phyloP scores from a whole-genome alignment of 2,888 invertebrate species.

The Diarsia brunnea region DNA sequence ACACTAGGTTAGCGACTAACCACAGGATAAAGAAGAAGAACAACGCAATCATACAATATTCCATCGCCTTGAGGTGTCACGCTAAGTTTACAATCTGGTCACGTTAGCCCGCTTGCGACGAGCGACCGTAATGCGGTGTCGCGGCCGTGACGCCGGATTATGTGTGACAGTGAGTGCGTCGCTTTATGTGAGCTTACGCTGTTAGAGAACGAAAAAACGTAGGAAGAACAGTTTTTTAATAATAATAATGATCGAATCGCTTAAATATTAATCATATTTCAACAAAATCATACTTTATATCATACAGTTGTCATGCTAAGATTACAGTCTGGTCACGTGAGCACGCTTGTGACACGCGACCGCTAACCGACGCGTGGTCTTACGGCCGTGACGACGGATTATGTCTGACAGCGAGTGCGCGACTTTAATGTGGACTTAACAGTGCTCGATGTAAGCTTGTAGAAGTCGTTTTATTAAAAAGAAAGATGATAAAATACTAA shows the following conservation, averaged over 20 bases:
- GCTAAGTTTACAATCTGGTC: slow-evolving; percentile 47
- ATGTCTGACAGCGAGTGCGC: slow-evolving; percentile 38
- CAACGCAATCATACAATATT: background rate
- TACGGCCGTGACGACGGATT: slow-evolving; percentile 35
- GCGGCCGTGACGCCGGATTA: slow-evolving; percentile 53
- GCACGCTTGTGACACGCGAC: slow-evolving; percentile 16
- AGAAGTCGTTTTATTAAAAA: background rate
- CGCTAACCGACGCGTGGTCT: background rate
- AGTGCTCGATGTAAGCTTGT: background rate
- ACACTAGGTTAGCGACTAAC: no score
- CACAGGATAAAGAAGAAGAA: no score
- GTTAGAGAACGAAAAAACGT: slow-evolving; percentile 1
- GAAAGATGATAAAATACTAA: background rate
- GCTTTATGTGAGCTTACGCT: slow-evolving; percentile 51
- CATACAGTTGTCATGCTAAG: slow-evolving; percentile 5
- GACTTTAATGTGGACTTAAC: slow-evolving; percentile 15
- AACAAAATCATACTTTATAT: background rate
- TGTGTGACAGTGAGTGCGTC: slow-evolving; percentile 56
- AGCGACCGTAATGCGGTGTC: slow-evolving; percentile 26
- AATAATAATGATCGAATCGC: background rate
- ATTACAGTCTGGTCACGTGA: slow-evolving; percentile 40
- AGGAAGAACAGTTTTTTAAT: background rate
- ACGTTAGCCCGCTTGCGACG: slow-evolving; percentile 46
- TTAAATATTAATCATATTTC: background rate
- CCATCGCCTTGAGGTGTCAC: slow-evolving; percentile 23